Conservation (phyloP, 2,888 invertebrate species). For the Agrochola macilenta region DNA sequence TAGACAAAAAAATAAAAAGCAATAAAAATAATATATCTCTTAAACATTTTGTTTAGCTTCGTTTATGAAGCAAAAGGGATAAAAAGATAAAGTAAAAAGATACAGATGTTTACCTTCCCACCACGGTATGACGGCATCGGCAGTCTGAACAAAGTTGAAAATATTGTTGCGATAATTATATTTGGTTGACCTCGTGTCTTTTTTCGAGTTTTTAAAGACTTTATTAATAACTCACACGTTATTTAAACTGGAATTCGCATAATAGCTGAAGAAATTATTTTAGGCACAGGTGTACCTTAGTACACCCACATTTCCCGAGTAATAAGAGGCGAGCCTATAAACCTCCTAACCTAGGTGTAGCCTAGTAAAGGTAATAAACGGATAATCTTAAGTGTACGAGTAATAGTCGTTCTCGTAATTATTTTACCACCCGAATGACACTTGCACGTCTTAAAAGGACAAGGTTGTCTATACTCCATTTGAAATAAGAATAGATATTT, state of each 20-base stretch:
- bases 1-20: neutral
- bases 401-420: no score
- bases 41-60: conserved; percentile 15
- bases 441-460: no score
- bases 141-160: conserved; percentile 7
- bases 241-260: neutral
- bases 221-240: neutral
- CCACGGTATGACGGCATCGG: conserved; percentile 14
- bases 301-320: no score
- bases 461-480: no score
- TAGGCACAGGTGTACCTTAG: no score
- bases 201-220: neutral
- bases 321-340: no score
- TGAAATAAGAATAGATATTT: no score
- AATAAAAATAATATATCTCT: neutral
- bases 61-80: conserved; percentile 27
- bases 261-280: neutral
- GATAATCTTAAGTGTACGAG: no score
- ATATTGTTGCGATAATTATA: conserved; percentile 1
- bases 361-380: no score
- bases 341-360: no score
- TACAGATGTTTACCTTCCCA: conserved; percentile 41
- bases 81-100: conserved; percentile 24
- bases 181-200: neutral
- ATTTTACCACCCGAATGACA: no score